Base-by-base conservation (phyloP, 2,888 invertebrate species). In the Lutraria lutraria region DNA sequence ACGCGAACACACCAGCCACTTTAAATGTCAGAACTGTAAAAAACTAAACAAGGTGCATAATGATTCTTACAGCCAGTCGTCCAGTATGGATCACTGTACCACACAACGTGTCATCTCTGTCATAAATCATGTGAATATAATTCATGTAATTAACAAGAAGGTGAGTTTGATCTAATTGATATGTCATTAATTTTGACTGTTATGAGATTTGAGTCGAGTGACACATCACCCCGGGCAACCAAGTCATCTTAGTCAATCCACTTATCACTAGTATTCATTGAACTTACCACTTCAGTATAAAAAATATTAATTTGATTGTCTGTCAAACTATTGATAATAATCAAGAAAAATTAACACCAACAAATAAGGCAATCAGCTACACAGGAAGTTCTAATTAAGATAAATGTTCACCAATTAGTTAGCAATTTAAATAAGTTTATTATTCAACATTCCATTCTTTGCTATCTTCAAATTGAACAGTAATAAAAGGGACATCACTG, bases 131-230 rank as follows among this genome's bases (percentile, higher is more conserved):
- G 43, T n/a, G 76, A 76, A 86, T 68, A 85, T n/a, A 81, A 72
- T 21, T 72, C 52, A 29, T n/a, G 81, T 84, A 87, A 87, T 89
- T 84, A 89, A 83, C 82, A 86, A 43, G 25, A 31, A 34, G 13
- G 34, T n/a, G 72, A 81, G 56, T 89, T 29, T 82, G 81, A 89
- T 82, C 86, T 89, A 87, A 87, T 87, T 89, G 85, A 85, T 56
- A 85, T 87, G 89, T 89, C 89, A 88, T 79, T 56, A 25, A 60
- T 83, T 79, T 85, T 85, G 89, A 87, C 87, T 84, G 68, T 60
- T 85, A 89, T 54, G 54, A 83, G 10, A 16, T 76, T n/a, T 76
- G 76, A 76, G 19, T 31, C 31, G 34, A 19, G 76, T 76, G 34
- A 76, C 63, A 76, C 19, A 31, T 72, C 31, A 34, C 76, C 34